These are phyloP conservation scores for Climacteris rufus DNA, from an alignment of 2,113 vertebrate species.

Conservation along the genomic window DNA sequence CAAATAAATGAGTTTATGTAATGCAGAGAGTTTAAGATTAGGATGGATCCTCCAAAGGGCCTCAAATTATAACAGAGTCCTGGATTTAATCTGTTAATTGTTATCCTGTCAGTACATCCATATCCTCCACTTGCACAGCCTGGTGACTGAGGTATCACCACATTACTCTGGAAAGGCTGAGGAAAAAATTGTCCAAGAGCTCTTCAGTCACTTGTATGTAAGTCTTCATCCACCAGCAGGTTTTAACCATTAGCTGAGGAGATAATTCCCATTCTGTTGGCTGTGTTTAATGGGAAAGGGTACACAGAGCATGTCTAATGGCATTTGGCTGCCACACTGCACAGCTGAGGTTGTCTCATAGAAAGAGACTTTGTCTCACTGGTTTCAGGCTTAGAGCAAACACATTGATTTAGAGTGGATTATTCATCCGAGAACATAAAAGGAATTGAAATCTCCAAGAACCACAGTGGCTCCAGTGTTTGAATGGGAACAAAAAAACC, in stretches of 20 bases:
- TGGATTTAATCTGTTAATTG: not conserved
- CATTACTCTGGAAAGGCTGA: not conserved
- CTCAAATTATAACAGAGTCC: not conserved
- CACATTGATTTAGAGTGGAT: not conserved
- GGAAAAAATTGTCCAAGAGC: not conserved
- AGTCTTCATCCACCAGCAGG: not conserved
- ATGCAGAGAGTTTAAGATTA: not conserved
- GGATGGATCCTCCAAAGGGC: not conserved
- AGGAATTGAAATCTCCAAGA: not conserved
- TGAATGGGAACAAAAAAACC: slow-evolving; percentile 10
- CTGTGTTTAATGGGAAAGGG: not conserved
- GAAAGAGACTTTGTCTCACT: not conserved
- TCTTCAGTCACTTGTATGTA: not conserved
- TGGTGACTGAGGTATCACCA: not conserved
- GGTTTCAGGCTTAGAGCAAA: not conserved
- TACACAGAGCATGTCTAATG: not conserved
- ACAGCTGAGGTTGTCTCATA: not conserved
- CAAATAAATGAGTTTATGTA: not conserved
- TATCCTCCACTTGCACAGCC: not conserved
- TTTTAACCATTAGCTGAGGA: not conserved
- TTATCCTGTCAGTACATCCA: not conserved
- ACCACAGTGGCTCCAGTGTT: not conserved
- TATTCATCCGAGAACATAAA: not conserved
- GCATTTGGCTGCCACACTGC: not conserved
- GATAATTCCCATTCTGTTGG: not conserved